Evolutionary conservation across 2,113 vertebrate genomes (phyloP).

Genomic region (Numida meleagris): DNA sequence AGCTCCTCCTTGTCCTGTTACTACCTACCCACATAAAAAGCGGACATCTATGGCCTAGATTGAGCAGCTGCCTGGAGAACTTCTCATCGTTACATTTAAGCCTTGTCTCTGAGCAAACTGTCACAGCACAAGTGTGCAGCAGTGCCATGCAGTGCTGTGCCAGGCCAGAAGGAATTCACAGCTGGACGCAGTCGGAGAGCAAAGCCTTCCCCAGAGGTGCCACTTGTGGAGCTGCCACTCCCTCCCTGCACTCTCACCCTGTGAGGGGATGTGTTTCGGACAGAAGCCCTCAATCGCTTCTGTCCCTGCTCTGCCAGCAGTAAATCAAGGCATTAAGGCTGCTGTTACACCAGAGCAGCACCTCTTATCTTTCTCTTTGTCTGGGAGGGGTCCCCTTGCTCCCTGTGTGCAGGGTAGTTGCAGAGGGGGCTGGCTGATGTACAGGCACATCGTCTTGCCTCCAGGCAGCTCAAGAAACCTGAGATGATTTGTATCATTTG

Average conservation of each 20-base stretch:
- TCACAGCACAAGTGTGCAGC: accelerated
- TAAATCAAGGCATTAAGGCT: constrained; percentile 6
- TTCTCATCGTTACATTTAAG: not conserved
- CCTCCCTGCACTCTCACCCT: not conserved
- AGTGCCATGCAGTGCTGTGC: accelerated
- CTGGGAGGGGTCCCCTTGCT: not conserved
- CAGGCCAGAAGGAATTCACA: not conserved
- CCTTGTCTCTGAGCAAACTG: not conserved
- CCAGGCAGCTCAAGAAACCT: not conserved
- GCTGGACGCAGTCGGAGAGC: not conserved
- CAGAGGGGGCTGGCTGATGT: not conserved
- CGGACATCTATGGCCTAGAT: not conserved
- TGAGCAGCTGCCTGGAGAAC: not conserved
- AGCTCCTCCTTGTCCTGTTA: no score
- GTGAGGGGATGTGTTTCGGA: not conserved
- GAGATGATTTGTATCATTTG: not conserved
- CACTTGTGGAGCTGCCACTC: not conserved
- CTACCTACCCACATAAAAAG: no score
- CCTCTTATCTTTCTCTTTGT: not conserved
- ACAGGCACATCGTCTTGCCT: not conserved
- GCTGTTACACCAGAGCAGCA: not conserved
- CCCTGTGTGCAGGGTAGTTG: not conserved
- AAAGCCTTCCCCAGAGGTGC: not conserved
- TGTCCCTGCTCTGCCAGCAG: not conserved
- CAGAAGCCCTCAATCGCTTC: not conserved